Base-by-base conservation (phyloP, 2,797 vertebrate species). In the Passerculus sandwichensis region DNA sequence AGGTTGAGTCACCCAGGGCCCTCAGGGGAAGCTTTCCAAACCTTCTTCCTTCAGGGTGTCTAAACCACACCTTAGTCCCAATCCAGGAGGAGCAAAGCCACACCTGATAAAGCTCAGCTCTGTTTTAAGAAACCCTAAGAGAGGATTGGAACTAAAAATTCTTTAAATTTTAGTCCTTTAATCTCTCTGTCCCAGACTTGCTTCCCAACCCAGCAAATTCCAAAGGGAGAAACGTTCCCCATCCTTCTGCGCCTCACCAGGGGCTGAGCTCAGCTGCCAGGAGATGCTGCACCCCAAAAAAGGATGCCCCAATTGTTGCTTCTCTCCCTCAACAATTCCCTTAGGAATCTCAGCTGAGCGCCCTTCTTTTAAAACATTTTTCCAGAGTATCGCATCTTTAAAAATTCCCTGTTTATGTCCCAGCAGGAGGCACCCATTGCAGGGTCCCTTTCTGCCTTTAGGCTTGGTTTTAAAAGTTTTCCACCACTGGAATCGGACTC, bases 271-370 rank as follows among this genome's bases (percentile, higher is more conserved):
- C 65, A 47, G 34, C 27, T 34, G 7, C 19, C 47, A 15, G 42
- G 72, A 51, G 38, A 6, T 64, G 13, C 48, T 77, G n/a, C 19
- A 20, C 11, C 48, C 45, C 9, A 53, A 20, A 26, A 38, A 18
- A 36, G 2, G 13, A 0, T 9, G 6, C 17, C 38, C 5, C n/a
- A 25, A 1, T 2, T 42, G 8, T 13, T 38, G 40, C 40, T 11
- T 38, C 27, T n/a, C 14, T 57, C 23, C 21, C 14, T 45, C 29
- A 17, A 13, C 23, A 3, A 22, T 48, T 9, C 25, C 36, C 56
- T 26, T 10, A 78, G 25, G 14, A n/a, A 47, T 9, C 23, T 48
- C 59, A 69, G 45, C n/a, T 54, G 36, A 34, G 22, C 9, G 45
- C 42, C 32, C 10, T 54, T 21, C 48, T 67, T 47, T 66, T 38